Evolutionary conservation across 2,113 vertebrate species (phyloP), one percentile per base, ranked within the genome.

Genomic region (Cricetomys ansorgei): DNA sequence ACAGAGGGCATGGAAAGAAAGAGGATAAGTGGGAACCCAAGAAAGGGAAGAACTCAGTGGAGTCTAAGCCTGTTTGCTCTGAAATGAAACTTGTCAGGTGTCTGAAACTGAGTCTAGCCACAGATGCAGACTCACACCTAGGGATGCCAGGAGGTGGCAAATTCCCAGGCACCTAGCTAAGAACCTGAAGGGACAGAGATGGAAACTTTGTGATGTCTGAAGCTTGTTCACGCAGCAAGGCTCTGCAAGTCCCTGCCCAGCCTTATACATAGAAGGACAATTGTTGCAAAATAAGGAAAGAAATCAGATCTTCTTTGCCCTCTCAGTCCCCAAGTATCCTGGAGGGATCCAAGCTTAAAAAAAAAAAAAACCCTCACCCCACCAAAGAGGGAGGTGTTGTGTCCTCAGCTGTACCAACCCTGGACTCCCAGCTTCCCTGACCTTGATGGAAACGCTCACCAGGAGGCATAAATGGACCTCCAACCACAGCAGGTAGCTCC

Each of bases 361-460:
- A n/a, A n/a, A n/a, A n/a, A n/a, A 23, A 59, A 55, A 40, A 3
- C 79, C 19, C 27, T 45, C 65, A 9, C 27, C 7, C 13, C 1
- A 67, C 53, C 9, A 8, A 64, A 0, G n/a, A 55, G 77, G 73
- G 45, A 83, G 7, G 48, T 34, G 11, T 84, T 48, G 53, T 37
- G 19, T 70, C n/a, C 40, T 92, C 48, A 59, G 55, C 62, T 37
- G 31, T 7, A 4, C 17, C 0, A 5, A 21, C 59, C 59, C 37
- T 16, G 21, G 13, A 50, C 50, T 16, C 25, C 0, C 0, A 10
- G 17, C 7, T 1, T 27, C 27, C n/a, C 13, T 1, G 3, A 19
- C n/a, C 0, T 0, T 29, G 0, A 0, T 23, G 5, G 8, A 59
- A 59, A 2, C 3, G 0, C 40, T 5, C 50, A 55, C n/a, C 2